A percentile compares a stretch with the other conserved stretches of the same genome.
Evolutionary conservation across 2,113 vertebrate species (phyloP).

Genomic region (Choloepus hoffmanni): DNA sequence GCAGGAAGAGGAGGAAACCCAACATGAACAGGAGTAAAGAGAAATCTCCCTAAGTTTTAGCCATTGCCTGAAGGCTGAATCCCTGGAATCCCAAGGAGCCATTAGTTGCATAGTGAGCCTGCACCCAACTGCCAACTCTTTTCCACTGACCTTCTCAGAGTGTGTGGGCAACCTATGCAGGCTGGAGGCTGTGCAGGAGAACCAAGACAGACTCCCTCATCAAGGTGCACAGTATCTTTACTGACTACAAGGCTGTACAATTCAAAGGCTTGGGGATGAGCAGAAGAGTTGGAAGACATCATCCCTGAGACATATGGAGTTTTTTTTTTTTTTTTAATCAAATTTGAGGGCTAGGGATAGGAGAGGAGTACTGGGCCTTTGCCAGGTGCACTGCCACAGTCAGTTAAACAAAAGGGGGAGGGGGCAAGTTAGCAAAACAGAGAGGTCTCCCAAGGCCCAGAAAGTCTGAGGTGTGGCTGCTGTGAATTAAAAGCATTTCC

Average conservation of each 20-base stretch:
- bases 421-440: not conserved
- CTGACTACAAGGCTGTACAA: not conserved
- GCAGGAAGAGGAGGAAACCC: not conserved
- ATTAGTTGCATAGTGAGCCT: not conserved
- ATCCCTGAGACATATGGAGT: too few species aligned
- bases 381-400: not conserved
- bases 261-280: too few species aligned
- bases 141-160: not conserved
- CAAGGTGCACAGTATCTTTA: fast-evolving
- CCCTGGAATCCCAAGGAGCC: not conserved
- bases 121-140: not conserved
- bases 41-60: not conserved
- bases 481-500: not conserved
- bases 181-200: not conserved
- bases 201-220: not conserved
- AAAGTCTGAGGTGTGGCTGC: not conserved
- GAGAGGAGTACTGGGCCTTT: not conserved
- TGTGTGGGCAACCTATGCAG: fast-evolving
- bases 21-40: not conserved
- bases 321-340: not conserved
- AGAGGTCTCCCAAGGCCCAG: not conserved
- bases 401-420: not conserved
- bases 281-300: not conserved
- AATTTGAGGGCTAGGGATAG: not conserved
- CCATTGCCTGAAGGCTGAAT: fast-evolving